Percentiles rank a stretch among this genome's conserved stretches.
phyloP scores from a whole-genome alignment of 2,113 vertebrate genomes.

The Vicugna pacos region DNA sequence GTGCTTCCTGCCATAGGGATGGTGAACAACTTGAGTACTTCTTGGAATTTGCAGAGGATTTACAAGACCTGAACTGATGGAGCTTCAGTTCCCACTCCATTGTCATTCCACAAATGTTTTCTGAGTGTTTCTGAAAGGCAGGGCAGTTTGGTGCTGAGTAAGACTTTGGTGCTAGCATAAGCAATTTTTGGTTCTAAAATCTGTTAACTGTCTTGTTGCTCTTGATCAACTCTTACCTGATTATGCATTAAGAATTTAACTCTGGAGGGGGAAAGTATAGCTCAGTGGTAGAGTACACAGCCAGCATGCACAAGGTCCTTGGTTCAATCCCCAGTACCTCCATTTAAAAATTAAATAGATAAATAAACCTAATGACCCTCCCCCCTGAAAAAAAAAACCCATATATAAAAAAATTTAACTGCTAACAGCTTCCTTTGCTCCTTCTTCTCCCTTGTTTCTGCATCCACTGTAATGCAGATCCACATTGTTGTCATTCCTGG shows the following conservation, averaged over 20 bases:
- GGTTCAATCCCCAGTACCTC: too few species aligned
- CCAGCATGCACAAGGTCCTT: too few species aligned
- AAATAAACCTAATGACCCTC: too few species aligned
- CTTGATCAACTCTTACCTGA: background rate
- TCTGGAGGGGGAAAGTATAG: background rate
- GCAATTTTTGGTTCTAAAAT: slow-evolving; percentile 3
- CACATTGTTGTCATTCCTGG: background rate
- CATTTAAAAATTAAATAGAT: too few species aligned
- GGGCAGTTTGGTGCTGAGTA: slow-evolving; percentile 5
- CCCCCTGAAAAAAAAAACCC: too few species aligned
- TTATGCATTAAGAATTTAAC: background rate
- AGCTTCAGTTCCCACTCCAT: background rate
- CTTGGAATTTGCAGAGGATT: slow-evolving; percentile 27
- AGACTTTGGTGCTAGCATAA: slow-evolving; percentile 18
- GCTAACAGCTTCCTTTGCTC: background rate
- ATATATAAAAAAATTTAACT: background rate
- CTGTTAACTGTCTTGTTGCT: background rate
- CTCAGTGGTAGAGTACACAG: too few species aligned
- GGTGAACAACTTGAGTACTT: background rate
- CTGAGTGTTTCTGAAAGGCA: background rate
- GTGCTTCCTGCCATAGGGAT: background rate
- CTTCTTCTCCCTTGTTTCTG: background rate
- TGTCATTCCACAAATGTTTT: slow-evolving; percentile 35
- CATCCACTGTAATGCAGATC: background rate
- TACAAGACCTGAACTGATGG: background rate